Percentiles rank a stretch among this genome's conserved stretches.
These are phyloP conservation scores for Taxidea taxus DNA, from an alignment of 2,113 vertebrate genomes.

Conservation along the genomic window DNA sequence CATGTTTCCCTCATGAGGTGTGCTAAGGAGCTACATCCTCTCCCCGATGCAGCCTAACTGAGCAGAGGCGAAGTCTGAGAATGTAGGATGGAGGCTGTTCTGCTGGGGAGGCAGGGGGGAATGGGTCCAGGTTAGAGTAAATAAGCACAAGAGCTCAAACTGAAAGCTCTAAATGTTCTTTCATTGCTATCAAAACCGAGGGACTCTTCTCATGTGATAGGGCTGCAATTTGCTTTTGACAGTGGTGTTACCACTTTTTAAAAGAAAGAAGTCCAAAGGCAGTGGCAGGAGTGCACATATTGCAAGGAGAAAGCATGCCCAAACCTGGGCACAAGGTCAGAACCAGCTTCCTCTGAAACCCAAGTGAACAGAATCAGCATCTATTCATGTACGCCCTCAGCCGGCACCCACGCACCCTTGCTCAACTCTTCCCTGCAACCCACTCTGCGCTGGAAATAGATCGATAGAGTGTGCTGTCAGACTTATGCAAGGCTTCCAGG, in stretches of 20 bases:
- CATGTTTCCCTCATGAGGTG: neutral
- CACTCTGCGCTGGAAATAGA: conserved; percentile 73
- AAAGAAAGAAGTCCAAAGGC: neutral
- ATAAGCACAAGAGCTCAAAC: neutral
- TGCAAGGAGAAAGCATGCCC: neutral
- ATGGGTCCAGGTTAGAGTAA: neutral
- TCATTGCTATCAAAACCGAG: neutral
- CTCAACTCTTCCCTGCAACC: conserved; percentile 65
- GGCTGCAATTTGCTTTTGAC: neutral
- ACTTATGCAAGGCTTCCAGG: conserved; percentile 58
- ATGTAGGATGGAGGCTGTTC: fast-evolving
- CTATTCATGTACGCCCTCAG: conserved; percentile 51
- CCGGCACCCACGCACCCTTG: conserved; percentile 49
- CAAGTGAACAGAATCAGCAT: neutral
- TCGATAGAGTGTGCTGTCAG: conserved; percentile 63
- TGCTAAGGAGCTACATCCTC: neutral
- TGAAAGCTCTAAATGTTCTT: neutral
- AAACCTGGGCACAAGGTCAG: neutral
- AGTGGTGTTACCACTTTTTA: neutral
- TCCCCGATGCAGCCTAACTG: neutral
- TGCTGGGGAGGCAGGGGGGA: neutral
- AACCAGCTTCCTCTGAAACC: neutral
- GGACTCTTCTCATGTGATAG: neutral
- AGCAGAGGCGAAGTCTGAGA: neutral
- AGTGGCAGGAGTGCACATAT: neutral